Evolutionary conservation across 2,888 invertebrate genomes (phyloP), one percentile per base, ranked within the genome.

Genomic region (Xestobium rufovillosum): DNA sequence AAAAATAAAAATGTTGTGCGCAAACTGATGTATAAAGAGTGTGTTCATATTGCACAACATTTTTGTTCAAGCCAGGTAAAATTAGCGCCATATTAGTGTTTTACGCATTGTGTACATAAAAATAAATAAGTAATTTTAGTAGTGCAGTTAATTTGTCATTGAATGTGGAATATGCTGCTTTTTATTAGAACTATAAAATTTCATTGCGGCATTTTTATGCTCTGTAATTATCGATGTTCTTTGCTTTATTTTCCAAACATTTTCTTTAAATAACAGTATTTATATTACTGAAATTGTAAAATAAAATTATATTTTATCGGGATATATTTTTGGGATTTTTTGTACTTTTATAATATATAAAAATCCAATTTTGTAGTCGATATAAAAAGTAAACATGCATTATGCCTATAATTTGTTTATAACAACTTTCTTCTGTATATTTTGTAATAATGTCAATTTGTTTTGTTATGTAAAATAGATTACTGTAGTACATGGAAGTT

Each of bases 301-400:
- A 19, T 19, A 19, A 55, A 56, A 57, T 57, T 57, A 58, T 61
- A 60, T 61, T 61, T 62, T 61, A 56, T 49, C 49, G 51, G 43
- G 51, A 50, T 48, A 56, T 59, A 60, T 60, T 60, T 60, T 59
- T 56, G 59, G 60, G 60, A 59, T 59, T 56, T 56, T 60, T 60
- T 60, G 52, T 63, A 62, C 61, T 61, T 61, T 61, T 63, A 59
- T 61, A 63, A 57, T n/a, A 19, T n/a, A 19, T 19, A 19, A 19
- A n/a, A n/a, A n/a, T n/a, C n/a, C n/a, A n/a, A n/a, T n/a, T n/a
- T n/a, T n/a, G n/a, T n/a, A n/a, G n/a, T n/a, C n/a, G n/a, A n/a
- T n/a, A n/a, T n/a, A n/a, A n/a, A n/a, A n/a, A n/a, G n/a, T n/a
- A n/a, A n/a, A n/a, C n/a, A n/a, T n/a, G 23, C 23, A 19, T 6